Evolutionary conservation across 2,113 vertebrate species (phyloP).

Genomic region (Onychostruthus taczanowskii): DNA sequence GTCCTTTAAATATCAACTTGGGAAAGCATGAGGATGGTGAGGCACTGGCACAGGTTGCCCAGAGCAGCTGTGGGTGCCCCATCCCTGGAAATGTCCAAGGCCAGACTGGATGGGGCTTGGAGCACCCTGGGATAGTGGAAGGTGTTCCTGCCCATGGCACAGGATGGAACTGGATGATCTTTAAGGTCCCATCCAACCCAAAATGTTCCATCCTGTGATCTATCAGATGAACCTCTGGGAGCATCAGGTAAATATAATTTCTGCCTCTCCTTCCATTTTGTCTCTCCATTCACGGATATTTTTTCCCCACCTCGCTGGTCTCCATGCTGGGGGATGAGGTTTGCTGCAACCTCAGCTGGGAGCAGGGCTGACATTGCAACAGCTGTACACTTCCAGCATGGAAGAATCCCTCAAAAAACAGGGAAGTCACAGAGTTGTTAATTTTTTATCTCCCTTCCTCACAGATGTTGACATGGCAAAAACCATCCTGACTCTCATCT

Average conservation of each 20-base stretch:
- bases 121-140: background rate
- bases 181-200: background rate
- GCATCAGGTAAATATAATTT: background rate
- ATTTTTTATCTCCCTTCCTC: background rate
- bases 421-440: background rate
- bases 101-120: fast-evolving
- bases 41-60: fast-evolving
- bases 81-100: background rate
- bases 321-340: background rate
- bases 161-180: fast-evolving
- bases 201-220: background rate
- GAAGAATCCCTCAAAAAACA: background rate
- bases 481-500: background rate
- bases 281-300: fast-evolving
- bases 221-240: background rate
- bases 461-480: background rate
- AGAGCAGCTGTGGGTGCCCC: background rate
- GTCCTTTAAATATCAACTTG: background rate
- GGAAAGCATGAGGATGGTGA: background rate
- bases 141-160: background rate
- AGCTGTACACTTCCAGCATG: background rate
- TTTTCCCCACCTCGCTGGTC: background rate
- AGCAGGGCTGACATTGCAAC: background rate
- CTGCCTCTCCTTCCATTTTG: background rate
- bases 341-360: background rate